Evolutionary conservation across 1,140 invertebrate genomes (phyloP).

Genomic region (Diachasmimorpha longicaudata): DNA sequence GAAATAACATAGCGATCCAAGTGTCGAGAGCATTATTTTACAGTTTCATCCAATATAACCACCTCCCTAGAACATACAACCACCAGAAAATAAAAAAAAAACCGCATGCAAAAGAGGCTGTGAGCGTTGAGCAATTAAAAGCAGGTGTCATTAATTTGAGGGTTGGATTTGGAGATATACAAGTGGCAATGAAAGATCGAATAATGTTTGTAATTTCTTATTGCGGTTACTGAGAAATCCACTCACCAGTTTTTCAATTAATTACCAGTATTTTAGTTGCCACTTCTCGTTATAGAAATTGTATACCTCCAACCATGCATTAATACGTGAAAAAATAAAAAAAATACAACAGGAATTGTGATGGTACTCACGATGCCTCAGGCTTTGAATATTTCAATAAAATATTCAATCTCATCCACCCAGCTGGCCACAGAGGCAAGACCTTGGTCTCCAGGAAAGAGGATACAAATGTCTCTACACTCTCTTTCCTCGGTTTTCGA

Average conservation of each 20-base stretch:
- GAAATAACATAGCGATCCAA: neutral
- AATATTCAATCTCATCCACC: slow-evolving; percentile 62
- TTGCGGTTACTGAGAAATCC: too few relatives aligned
- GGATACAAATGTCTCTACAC: slow-evolving; percentile 64
- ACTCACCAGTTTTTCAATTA: too few relatives aligned
- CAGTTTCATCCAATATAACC: slow-evolving; percentile 42
- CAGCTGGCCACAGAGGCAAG: slow-evolving; percentile 66
- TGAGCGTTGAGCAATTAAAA: neutral
- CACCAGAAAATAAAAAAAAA: slow-evolving; percentile 32
- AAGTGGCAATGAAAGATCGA: too few relatives aligned
- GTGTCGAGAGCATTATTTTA: slow-evolving; percentile 2
- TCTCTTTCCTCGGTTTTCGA: slow-evolving; percentile 62
- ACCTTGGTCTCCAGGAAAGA: slow-evolving; percentile 65
- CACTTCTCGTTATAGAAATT: too few relatives aligned
- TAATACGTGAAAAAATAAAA: neutral
- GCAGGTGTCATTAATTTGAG: neutral
- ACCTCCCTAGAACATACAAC: slow-evolving; percentile 50
- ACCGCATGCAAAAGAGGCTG: neutral
- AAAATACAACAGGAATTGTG: neutral
- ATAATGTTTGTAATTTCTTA: too few relatives aligned
- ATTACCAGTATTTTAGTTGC: too few relatives aligned
- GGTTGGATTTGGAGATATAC: too few relatives aligned
- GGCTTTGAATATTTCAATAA: slow-evolving; percentile 48
- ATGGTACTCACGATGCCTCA: slow-evolving; percentile 47
- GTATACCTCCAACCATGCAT: too few relatives aligned